Base-by-base conservation (phyloP, 2,113 vertebrate species). In the Lophius piscatorius region DNA sequence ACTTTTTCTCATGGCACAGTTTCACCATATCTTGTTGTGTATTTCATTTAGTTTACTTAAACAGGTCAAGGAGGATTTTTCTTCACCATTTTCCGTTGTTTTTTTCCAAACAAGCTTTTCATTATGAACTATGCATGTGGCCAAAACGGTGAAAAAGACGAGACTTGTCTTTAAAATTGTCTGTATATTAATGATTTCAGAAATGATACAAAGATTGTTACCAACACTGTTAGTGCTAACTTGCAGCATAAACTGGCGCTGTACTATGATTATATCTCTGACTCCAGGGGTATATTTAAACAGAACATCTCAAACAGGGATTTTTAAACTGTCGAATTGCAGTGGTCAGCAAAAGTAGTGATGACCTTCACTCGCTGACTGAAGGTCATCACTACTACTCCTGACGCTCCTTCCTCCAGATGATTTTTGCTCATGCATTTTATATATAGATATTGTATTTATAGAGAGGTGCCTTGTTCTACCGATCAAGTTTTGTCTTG, bases 361-460 rank as follows among this genome's bases (percentile, higher is more conserved):
- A 60, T 11, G n/a, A 6, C 38, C 12, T 33, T 57, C 47, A 56
- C 17, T 18, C 52, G 45, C 50, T 51, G 42, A 63, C 38, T 52
- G 35, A 50, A 35, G 0, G 18, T n/a, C n/a, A 57, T 26, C 45
- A 26, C 34, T 63, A 62, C 47, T 72, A 29, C 48, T 62, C 61
- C 62, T 66, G 3, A 2, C 31, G 42, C 17, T 17, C 59, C 67
- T 35, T 52, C 28, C 38, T 44, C 36, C 48, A 31, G 38, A 59
- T 64, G 64, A 26, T 41, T 69, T 69, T 68, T 49, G 44, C 42
- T 56, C 38, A 22, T 58, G 52, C 80, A 79, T 71, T 72, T 63
- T 65, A 59, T 89, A 83, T 81, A 65, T 75, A 79, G 75, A 69
- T 68, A 70, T 73, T 81, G 67, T 87, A 88, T 88, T 89, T 92